Percentiles rank a stretch among this genome's conserved stretches.
These are phyloP conservation scores for Xyliphius kryptos DNA, from an alignment of 2,113 vertebrate species.

Conservation along the genomic window DNA sequence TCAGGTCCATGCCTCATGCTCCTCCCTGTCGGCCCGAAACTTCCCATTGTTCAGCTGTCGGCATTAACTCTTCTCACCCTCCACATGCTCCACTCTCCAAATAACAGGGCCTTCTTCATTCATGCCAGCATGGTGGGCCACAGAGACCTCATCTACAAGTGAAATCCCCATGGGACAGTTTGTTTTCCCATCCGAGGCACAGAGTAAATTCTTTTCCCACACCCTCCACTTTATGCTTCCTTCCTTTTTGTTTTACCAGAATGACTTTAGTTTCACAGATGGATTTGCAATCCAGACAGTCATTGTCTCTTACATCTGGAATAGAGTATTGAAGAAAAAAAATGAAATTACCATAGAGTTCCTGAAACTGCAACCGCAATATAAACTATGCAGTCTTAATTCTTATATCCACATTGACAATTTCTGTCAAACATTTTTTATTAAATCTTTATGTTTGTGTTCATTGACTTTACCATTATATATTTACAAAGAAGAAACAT, in stretches of 20 bases:
- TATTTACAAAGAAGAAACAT: too few relatives aligned
- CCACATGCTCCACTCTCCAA: constrained; percentile 33
- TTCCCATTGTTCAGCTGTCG: constrained; percentile 65
- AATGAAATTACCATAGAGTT: constrained; percentile 24
- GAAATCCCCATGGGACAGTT: constrained; percentile 56
- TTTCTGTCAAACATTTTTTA: too few relatives aligned
- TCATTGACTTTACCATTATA: too few relatives aligned
- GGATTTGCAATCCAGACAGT: constrained; percentile 38
- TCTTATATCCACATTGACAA: too few relatives aligned
- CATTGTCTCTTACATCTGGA: constrained; percentile 22
- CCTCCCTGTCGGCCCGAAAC: constrained; percentile 42
- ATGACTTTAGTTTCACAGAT: constrained; percentile 32
- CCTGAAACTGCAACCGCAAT: constrained; percentile 16
- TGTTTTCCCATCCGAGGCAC: constrained; percentile 63
- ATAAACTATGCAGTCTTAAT: neutral
- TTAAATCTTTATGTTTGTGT: too few relatives aligned
- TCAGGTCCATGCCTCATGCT: constrained; percentile 59
- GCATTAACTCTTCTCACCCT: constrained; percentile 60
- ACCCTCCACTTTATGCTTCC: constrained; percentile 50
- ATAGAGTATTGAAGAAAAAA: constrained; percentile 22
- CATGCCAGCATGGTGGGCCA: constrained; percentile 43
- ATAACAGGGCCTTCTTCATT: constrained; percentile 35
- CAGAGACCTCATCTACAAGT: constrained; percentile 50
- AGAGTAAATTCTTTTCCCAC: constrained; percentile 54
- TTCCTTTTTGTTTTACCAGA: constrained; percentile 54